Conservation (phyloP, 37 sponge, comb jelly and placozoan genomes). For the Diacarnus erythraeanus region DNA sequence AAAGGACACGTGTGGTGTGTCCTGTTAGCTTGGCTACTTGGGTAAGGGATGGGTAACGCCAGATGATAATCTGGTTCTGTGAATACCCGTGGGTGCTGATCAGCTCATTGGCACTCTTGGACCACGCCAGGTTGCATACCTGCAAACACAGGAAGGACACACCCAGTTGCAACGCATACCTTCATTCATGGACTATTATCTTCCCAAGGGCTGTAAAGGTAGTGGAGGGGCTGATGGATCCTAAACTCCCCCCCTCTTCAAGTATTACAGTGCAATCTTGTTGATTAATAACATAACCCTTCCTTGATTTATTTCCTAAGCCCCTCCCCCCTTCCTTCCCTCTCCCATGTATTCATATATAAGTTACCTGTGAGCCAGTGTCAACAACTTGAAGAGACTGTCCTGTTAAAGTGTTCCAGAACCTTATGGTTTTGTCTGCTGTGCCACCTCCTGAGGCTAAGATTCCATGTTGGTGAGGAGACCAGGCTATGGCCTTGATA, state of each 20-base stretch:
- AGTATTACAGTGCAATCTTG: background rate
- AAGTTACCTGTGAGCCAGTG: conserved; percentile 89
- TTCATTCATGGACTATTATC: too few species aligned
- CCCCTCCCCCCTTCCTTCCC: too few species aligned
- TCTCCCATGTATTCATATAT: too few species aligned
- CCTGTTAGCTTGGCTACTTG: conserved; percentile 88
- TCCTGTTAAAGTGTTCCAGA: conserved; percentile 92
- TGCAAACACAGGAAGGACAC: conserved; percentile 10
- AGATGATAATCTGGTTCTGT: conserved; percentile 92
- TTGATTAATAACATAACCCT: background rate
- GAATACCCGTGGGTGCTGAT: conserved; percentile 96
- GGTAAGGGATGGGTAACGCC: conserved; percentile 85
- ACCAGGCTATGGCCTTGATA: conserved; percentile 98
- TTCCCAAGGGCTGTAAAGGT: too few species aligned
- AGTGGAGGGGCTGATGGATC: too few species aligned
- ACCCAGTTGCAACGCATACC: too few species aligned
- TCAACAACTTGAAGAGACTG: conserved; percentile 72
- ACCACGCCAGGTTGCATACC: conserved; percentile 96
- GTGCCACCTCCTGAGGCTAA: conserved; percentile 98
- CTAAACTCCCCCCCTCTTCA: background rate
- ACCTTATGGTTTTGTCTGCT: conserved; percentile 83
- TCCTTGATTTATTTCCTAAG: too few species aligned
- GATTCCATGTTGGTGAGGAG: conserved; percentile 90
- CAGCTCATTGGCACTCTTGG: conserved; percentile 80
- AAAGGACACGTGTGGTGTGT: conserved; percentile 89